phyloP scores from a whole-genome alignment of 2,113 vertebrate genomes.

The Ellobius talpinus region DNA sequence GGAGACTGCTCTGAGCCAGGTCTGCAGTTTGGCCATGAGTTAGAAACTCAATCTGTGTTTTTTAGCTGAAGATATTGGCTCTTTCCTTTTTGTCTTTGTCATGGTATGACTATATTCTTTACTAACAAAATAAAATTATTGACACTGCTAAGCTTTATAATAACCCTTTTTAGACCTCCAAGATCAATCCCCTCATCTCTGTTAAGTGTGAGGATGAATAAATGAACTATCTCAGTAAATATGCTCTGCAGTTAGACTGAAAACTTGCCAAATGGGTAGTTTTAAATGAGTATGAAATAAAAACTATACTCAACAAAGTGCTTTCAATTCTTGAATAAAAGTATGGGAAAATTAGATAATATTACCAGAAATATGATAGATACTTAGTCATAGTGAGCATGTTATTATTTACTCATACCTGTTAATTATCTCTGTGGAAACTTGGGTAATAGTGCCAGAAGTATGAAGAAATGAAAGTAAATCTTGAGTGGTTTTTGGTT shows the following conservation, averaged over 20 bases:
- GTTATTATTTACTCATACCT: neutral
- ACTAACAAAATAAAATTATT: constrained; percentile 37
- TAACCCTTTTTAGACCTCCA: neutral
- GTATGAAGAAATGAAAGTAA: constrained; percentile 11
- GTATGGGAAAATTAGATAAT: constrained; percentile 49
- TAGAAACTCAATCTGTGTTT: constrained; percentile 29
- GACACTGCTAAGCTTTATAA: constrained; percentile 31
- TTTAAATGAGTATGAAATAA: constrained; percentile 36
- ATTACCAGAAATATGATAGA: constrained; percentile 34
- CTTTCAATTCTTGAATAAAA: constrained; percentile 60
- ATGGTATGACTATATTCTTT: constrained; percentile 33
- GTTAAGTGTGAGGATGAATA: neutral
- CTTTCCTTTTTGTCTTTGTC: constrained; percentile 47
- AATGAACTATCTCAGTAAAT: neutral
- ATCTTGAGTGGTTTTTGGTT: constrained; percentile 3
- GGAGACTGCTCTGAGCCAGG: neutral
- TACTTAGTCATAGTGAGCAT: neutral
- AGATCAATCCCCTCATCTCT: neutral
- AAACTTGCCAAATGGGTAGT: neutral
- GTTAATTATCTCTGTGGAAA: constrained; percentile 29
- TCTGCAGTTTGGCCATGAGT: constrained; percentile 36
- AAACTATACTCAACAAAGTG: neutral
- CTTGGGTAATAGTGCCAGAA: constrained; percentile 32
- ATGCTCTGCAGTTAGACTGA: neutral
- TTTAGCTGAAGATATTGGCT: constrained; percentile 47